Evolutionary conservation across 2,113 vertebrate species (phyloP).

Genomic region (Zosterops lateralis): DNA sequence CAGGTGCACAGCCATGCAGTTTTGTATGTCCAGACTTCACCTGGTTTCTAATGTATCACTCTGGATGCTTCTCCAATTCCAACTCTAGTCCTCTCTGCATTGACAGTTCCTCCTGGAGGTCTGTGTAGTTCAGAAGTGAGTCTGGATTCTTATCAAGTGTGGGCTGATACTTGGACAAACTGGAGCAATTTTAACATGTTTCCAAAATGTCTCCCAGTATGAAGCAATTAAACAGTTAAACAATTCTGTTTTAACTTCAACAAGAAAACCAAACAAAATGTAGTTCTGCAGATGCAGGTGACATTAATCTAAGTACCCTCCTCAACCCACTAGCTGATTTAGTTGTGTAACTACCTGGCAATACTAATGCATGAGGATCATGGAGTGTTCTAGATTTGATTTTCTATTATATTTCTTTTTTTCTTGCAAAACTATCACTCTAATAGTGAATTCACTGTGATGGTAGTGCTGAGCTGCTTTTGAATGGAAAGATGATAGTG

Average conservation of each 20-base stretch:
- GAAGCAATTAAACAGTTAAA: background rate
- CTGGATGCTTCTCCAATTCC: background rate
- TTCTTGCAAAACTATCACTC: background rate
- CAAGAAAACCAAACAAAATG: background rate
- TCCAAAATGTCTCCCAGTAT: background rate
- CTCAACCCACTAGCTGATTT: background rate
- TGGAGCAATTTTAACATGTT: background rate
- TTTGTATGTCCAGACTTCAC: background rate
- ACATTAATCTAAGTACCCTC: background rate
- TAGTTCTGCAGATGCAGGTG: background rate
- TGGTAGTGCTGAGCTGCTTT: background rate
- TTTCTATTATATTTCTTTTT: background rate
- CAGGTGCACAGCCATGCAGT: background rate
- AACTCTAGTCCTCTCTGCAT: background rate
- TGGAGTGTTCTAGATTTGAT: background rate
- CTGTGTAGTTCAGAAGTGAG: background rate
- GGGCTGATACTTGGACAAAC: background rate
- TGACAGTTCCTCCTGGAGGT: background rate
- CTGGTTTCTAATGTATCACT: background rate
- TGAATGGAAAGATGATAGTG: background rate
- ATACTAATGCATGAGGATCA: background rate
- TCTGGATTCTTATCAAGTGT: background rate
- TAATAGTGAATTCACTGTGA: background rate
- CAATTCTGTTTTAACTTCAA: background rate
- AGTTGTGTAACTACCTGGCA: background rate